These are phyloP conservation scores for Caenorhabditis wallacei DNA, from an alignment of 2,888 invertebrate genomes.

Conservation along the genomic window DNA sequence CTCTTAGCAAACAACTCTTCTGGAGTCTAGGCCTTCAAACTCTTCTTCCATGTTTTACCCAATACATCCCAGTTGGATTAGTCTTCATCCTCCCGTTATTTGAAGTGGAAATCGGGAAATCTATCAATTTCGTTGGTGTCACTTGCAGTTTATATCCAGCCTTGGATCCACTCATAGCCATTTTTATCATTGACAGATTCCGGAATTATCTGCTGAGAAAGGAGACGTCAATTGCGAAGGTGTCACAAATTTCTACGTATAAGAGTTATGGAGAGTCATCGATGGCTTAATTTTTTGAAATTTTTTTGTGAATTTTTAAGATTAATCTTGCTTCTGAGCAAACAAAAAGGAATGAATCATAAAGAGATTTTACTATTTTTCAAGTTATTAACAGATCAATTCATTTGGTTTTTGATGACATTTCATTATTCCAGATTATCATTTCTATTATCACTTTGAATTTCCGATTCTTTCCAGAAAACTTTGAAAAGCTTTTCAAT, in stretches of 20 bases:
- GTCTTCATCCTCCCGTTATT: slow-evolving; percentile 41
- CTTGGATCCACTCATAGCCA: slow-evolving; percentile 38
- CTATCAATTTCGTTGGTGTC: slow-evolving; percentile 22
- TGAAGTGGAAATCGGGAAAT: slow-evolving; percentile 29
- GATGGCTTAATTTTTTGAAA: neutral
- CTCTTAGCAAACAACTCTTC: slow-evolving; percentile 41
- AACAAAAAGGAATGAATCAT: too few species aligned
- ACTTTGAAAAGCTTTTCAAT: neutral
- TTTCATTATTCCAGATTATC: neutral
- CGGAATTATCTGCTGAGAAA: slow-evolving; percentile 28
- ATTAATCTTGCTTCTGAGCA: too few species aligned
- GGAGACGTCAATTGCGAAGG: neutral
- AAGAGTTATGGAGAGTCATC: slow-evolving; percentile 11
- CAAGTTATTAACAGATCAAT: neutral
- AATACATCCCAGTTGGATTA: slow-evolving; percentile 43
- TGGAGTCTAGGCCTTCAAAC: slow-evolving; percentile 41
- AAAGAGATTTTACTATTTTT: neutral
- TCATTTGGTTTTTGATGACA: too few species aligned
- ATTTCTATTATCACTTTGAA: neutral
- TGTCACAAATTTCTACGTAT: slow-evolving; percentile 15
- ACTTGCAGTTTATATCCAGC: slow-evolving; percentile 38
- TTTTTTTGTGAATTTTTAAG: too few species aligned
- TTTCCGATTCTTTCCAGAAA: neutral
- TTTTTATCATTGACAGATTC: slow-evolving; percentile 47
- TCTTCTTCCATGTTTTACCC: slow-evolving; percentile 32